Conservation (phyloP, 1,140 invertebrate species). For the Philopotamus ludificatus region DNA sequence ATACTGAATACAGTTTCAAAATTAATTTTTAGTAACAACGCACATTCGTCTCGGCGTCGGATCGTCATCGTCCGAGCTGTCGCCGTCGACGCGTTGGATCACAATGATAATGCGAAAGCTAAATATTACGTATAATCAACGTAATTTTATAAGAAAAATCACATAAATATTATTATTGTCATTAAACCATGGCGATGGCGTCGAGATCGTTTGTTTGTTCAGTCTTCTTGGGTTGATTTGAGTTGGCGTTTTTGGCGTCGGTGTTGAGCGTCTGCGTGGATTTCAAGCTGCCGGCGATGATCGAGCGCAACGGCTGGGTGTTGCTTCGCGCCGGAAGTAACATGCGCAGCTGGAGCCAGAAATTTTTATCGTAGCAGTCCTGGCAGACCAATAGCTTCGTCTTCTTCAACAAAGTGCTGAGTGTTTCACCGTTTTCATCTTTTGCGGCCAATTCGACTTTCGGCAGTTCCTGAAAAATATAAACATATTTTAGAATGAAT, state of each 20-base stretch:
- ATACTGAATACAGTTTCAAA: too few species aligned
- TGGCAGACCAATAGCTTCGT: conserved; percentile 50
- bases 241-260: not conserved
- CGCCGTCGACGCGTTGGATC: too few species aligned
- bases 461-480: conserved; percentile 47
- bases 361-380: conserved; percentile 47
- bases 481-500: conserved; percentile 1
- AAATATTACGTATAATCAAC: not conserved
- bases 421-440: conserved; percentile 47
- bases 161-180: not conserved
- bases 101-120: too few species aligned
- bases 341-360: conserved; percentile 7
- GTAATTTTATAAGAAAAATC: not conserved
- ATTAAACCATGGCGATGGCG: conserved; percentile 4
- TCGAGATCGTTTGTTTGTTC: not conserved
- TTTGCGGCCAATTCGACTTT: conserved; percentile 51
- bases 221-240: not conserved
- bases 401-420: conserved; percentile 47
- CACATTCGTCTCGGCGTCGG: too few species aligned
- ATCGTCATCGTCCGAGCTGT: too few species aligned
- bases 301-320: not conserved
- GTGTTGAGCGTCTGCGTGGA: not conserved
- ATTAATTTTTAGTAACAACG: too few species aligned
- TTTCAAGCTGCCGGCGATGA: not conserved
- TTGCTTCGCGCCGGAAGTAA: not conserved